Base-by-base conservation (phyloP, 2,888 invertebrate genomes). In the Alentia gelatinosa region DNA sequence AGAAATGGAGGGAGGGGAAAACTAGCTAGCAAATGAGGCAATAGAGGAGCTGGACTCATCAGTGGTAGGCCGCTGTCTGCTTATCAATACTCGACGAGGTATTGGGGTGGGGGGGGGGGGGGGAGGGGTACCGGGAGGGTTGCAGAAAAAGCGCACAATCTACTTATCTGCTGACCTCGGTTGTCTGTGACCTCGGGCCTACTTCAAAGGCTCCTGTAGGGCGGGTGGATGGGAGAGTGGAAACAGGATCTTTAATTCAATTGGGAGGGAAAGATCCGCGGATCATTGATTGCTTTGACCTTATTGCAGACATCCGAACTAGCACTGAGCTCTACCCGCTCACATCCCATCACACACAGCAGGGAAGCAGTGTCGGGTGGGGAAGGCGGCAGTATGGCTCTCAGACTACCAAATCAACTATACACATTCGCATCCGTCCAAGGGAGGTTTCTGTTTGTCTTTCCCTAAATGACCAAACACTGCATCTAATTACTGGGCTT, bases 241-340 rank as follows among this genome's bases (percentile, higher is more conserved):
- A 68, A 68, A 33, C 68, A 26, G 33, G 33, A 33, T 68, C 68
- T 68, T 68, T 30, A 68, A 68, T 68, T 68, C 68, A 68, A 68
- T 30, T 68, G 33, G 68, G 30, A 68, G 68, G 68, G 68, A 56
- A 56, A 56, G 56, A 56, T 56, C 56, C 56, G 56, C 19, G 56
- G 56, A 56, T 56, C 56, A 56, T 56, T 56, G 56, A 56, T 56
- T 56, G 56, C 56, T 56, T 56, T 56, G 56, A 56, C 56, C 56
- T 19, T 56, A 56, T 56, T 56, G 56, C 56, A 19, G 56, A 56
- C 56, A 56, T 56, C 56, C n/a, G 56, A 56, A 56, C 56, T 56
- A n/a, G 56, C n/a, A 3, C 56, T 56, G 56, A 56, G 56, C 56
- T n/a, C 56, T n/a, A n/a, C n/a, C n/a, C n/a, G n/a, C n/a, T n/a